Percentiles rank a stretch among this genome's conserved stretches.
Evolutionary conservation across 1,140 invertebrate genomes (phyloP).

Genomic region (Drosophila micromelanica): DNA sequence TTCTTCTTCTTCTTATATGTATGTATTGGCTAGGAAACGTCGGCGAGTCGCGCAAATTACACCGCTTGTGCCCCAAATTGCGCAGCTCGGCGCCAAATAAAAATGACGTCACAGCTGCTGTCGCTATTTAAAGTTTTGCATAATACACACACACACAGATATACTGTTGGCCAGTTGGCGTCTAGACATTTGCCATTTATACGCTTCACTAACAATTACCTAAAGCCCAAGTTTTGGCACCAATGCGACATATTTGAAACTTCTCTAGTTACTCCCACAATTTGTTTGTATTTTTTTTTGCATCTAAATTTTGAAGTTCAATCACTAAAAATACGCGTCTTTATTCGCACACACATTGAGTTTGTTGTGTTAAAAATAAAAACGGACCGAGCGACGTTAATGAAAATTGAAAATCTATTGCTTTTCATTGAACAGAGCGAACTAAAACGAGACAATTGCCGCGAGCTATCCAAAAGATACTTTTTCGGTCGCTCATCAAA

Average conservation of each 20-base stretch:
- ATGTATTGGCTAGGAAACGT: constrained; percentile 42
- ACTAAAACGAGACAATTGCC: constrained; percentile 51
- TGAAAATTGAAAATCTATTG: constrained; percentile 41
- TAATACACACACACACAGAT: constrained; percentile 19
- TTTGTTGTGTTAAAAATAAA: constrained; percentile 49
- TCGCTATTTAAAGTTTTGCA: constrained; percentile 47
- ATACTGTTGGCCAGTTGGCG: constrained; percentile 13
- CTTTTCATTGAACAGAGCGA: constrained; percentile 64
- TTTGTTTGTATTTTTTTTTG: too few relatives aligned
- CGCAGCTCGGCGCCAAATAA: background rate
- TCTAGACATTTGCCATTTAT: constrained; percentile 51
- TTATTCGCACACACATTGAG: constrained; percentile 42
- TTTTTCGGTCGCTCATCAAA: constrained; percentile 46
- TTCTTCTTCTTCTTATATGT: background rate
- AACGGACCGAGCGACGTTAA: constrained; percentile 33
- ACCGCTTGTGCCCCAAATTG: constrained; percentile 39
- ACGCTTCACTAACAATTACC: constrained; percentile 47
- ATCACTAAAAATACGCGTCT: constrained; percentile 41
- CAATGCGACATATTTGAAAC: constrained; percentile 60
- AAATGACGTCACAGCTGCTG: constrained; percentile 35
- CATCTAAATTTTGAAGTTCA: background rate
- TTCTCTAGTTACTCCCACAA: background rate
- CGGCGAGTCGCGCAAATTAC: constrained; percentile 16
- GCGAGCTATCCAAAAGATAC: constrained; percentile 2
- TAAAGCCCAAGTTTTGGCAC: constrained; percentile 70